phyloP scores from a whole-genome alignment of 2,113 vertebrate genomes.

The Oxyruncus cristatus region DNA sequence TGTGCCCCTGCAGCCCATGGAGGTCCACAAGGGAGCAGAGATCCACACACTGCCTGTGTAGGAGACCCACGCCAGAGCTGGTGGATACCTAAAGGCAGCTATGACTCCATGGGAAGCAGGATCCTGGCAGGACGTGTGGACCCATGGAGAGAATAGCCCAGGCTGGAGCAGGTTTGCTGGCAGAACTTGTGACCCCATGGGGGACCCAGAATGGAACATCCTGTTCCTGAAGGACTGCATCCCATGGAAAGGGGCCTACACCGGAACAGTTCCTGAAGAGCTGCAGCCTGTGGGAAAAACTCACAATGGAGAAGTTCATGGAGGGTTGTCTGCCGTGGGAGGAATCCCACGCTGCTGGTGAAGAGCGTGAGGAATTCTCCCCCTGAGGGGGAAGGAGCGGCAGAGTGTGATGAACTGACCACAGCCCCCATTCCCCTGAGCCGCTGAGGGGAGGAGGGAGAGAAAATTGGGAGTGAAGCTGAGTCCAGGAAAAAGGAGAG shows the following conservation, averaged over 20 bases:
- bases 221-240: neutral
- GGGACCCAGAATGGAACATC: too few species aligned
- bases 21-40: neutral
- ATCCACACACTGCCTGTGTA: neutral
- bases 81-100: neutral
- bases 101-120: neutral
- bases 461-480: neutral
- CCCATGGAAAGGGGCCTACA: rapidly evolving
- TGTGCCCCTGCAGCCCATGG: neutral
- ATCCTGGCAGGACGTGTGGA: neutral
- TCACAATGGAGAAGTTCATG: neutral
- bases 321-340: neutral
- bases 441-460: neutral
- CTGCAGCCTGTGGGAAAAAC: neutral
- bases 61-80: neutral
- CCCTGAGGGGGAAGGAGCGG: neutral
- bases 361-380: neutral
- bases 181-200: neutral
- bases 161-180: neutral
- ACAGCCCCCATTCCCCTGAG: neutral
- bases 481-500: neutral
- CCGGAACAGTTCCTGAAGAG: neutral
- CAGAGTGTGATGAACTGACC: neutral
- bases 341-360: rapidly evolving
- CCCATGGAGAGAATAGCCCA: neutral